These are phyloP conservation scores for Grammomys surdaster DNA, from an alignment of 2,113 vertebrate genomes.

Conservation along the genomic window DNA sequence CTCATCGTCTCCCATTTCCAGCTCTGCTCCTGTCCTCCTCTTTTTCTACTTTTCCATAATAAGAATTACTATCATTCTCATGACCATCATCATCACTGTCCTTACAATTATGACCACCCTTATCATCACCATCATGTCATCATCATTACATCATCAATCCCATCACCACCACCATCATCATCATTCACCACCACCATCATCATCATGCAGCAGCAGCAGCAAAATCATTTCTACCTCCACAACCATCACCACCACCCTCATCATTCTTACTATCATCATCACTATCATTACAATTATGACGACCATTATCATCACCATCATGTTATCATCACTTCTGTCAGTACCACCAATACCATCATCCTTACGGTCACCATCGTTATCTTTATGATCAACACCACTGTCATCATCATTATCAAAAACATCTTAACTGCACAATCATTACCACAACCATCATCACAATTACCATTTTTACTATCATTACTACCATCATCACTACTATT, in stretches of 20 bases:
- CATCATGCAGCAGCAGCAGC: not conserved
- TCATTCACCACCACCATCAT: not conserved
- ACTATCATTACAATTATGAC: not conserved
- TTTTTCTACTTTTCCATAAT: not conserved
- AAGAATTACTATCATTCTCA: not conserved
- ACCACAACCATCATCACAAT: not conserved
- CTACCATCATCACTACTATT: not conserved
- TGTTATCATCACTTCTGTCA: too few species aligned
- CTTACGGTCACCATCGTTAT: not conserved
- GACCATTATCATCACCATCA: not conserved
- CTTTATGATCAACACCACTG: not conserved
- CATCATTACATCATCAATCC: not conserved
- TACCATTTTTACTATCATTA: not conserved
- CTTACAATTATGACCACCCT: not conserved
- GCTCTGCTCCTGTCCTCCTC: not conserved
- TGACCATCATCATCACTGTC: not conserved
- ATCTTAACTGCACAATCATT: not conserved
- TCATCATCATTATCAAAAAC: not conserved
- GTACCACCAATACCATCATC: not conserved
- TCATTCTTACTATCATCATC: not conserved
- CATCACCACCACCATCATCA: not conserved
- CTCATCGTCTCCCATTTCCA: not conserved
- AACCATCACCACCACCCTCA: not conserved
- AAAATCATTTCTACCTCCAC: not conserved
- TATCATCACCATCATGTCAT: too few species aligned